phyloP scores from a whole-genome alignment of 2,797 vertebrate genomes.

The Pelodytes ibericus region DNA sequence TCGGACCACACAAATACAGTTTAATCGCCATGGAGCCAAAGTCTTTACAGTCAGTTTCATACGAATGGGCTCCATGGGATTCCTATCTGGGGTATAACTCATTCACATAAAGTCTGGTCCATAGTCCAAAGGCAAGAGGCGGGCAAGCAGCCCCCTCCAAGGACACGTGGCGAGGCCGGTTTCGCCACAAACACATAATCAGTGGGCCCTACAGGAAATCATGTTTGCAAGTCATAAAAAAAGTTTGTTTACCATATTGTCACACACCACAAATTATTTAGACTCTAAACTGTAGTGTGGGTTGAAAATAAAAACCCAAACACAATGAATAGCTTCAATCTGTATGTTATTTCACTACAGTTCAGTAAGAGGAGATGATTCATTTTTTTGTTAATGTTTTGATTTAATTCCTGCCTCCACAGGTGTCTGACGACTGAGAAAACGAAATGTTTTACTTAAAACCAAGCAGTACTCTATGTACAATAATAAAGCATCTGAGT shows the following conservation, averaged over 20 bases:
- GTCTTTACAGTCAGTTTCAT: no score
- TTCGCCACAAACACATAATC: no score
- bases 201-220: not conserved
- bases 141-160: no score
- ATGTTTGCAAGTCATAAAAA: not conserved
- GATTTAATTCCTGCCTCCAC: conserved; percentile 41
- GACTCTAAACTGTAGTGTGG: not conserved
- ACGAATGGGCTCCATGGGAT: no score
- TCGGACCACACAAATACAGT: no score
- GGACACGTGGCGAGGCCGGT: no score
- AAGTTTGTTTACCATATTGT: not conserved
- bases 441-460: conserved; percentile 48
- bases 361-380: conserved; percentile 27
- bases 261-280: no score
- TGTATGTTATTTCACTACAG: not conserved
- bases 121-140: no score
- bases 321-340: not conserved
- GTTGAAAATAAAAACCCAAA: conserved; percentile 17
- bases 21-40: no score
- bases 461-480: conserved; percentile 45
- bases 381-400: conserved; percentile 43
- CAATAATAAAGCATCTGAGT: conserved; percentile 42
- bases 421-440: conserved; percentile 45
- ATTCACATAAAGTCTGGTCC: no score
- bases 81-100: no score